Conservation (phyloP, 1,140 invertebrate species). For the Brachystomella parvula region DNA sequence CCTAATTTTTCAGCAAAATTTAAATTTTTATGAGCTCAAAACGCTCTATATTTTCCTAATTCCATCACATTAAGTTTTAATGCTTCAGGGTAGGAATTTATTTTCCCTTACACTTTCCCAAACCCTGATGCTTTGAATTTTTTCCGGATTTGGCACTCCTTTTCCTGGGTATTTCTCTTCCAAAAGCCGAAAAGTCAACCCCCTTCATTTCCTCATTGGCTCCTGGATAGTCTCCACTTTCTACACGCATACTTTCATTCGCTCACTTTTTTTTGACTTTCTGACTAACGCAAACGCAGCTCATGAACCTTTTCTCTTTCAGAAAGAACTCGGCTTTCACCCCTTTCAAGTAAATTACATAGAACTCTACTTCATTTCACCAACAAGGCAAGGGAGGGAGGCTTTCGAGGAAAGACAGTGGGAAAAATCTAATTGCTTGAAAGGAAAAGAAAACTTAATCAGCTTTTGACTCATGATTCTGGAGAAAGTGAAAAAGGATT, state of each 20-base stretch:
- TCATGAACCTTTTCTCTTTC: neutral
- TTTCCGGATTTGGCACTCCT: neutral
- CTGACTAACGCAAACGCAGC: neutral
- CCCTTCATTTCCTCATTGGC: slow-evolving; percentile 16
- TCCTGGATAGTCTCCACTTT: slow-evolving; percentile 10
- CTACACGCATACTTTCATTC: neutral
- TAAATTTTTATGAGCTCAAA: no score
- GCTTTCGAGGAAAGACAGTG: no score
- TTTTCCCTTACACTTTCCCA: no score
- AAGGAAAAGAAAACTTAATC: no score
- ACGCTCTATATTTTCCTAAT: no score
- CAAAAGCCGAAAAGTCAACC: slow-evolving; percentile 22
- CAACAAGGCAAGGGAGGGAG: no score
- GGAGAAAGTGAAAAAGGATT: no score
- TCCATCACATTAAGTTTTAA: slow-evolving; percentile 1
- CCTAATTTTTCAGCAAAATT: no score
- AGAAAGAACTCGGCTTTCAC: neutral
- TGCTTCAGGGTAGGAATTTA: neutral
- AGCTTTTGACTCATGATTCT: no score
- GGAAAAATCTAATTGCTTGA: no score
- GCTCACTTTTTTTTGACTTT: slow-evolving; percentile 9
- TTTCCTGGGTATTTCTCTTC: neutral
- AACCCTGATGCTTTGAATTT: neutral
- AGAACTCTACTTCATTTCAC: no score
- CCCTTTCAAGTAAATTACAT: no score